phyloP scores from a whole-genome alignment of 1,140 invertebrate species.

The Paramacrobiotus metropolitanus region DNA sequence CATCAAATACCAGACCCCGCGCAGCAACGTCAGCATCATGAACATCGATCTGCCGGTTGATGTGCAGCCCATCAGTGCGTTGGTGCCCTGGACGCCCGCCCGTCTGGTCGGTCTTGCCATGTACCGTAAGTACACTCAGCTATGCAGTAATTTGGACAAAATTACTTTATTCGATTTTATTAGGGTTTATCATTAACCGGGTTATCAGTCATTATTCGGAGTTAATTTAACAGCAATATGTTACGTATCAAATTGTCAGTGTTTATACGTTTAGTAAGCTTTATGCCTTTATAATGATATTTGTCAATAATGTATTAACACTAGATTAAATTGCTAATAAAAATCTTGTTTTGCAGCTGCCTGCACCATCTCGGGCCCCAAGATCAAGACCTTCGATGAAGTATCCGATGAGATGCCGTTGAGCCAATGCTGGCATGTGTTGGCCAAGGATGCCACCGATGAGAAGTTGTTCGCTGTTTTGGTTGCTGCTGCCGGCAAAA shows the following conservation, averaged over 20 bases:
- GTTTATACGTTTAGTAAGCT: no score
- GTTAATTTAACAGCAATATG: no score
- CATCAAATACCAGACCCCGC: background rate
- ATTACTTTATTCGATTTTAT: background rate
- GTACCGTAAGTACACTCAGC: background rate
- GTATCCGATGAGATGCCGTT: background rate
- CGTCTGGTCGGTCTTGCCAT: background rate
- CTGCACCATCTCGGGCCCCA: background rate
- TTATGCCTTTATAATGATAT: no score
- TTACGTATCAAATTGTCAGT: no score
- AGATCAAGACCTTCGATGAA: conserved; percentile 1
- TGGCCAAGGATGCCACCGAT: conserved; percentile 3
- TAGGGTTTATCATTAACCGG: no score
- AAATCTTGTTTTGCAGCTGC: background rate
- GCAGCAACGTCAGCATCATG: background rate
- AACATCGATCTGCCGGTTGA: background rate
- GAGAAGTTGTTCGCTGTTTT: background rate
- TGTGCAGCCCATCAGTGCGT: background rate
- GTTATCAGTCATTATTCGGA: no score
- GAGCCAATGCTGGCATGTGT: conserved; percentile 1
- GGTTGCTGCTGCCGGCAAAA: background rate
- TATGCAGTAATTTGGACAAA: background rate
- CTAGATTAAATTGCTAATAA: no score
- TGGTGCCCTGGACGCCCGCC: background rate
- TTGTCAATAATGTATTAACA: no score